Base-by-base conservation (phyloP, 2,113 vertebrate species). In the Alethe diademata region DNA sequence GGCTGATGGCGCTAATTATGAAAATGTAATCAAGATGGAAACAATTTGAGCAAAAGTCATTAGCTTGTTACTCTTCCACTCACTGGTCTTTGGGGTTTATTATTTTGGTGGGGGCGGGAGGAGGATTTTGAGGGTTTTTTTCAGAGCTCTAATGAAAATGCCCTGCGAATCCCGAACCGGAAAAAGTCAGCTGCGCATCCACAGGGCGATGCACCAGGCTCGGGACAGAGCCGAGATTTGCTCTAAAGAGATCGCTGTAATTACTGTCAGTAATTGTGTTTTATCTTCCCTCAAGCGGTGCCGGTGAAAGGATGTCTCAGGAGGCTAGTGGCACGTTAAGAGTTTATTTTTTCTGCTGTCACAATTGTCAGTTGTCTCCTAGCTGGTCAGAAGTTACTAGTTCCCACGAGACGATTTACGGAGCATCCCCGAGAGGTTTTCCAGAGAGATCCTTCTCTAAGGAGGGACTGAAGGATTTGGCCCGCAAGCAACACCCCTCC, bases 1-100 rank as follows among this genome's bases (percentile, higher is more conserved):
- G 98, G 98, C 98, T 98, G 98, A 98, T 98, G 98, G 98, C 98
- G 98, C 98, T 98, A 99, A 99, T 99, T 98, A 98, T 97, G 98
- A 98, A 98, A 98, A 98, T 98, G 98, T 75, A 97, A 98, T 97
- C 98, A 98, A 98, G 98, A 99, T 98, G 98, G 98, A 98, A 99
- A 98, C 98, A 98, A 99, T 98, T 98, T 98, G 97, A 97, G 97
- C 97, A 98, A 97, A 97, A 98, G 98, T 98, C 98, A 98, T 98
- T 98, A 98, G 98, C 96, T 97, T 97, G 98, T 97, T 98, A 96
- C 97, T 98, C 97, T 98, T 98, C 98, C 98, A 98, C 98, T 98
- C 98, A 98, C 98, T 79, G 94, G 96, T 95, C 86, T 92, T 94
- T 88, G 53, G 26, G 90, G 75, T 94, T 92, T 91, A 85, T 89